phyloP scores from a whole-genome alignment of 2,797 vertebrate species.

The Rhabdomys pumilio region DNA sequence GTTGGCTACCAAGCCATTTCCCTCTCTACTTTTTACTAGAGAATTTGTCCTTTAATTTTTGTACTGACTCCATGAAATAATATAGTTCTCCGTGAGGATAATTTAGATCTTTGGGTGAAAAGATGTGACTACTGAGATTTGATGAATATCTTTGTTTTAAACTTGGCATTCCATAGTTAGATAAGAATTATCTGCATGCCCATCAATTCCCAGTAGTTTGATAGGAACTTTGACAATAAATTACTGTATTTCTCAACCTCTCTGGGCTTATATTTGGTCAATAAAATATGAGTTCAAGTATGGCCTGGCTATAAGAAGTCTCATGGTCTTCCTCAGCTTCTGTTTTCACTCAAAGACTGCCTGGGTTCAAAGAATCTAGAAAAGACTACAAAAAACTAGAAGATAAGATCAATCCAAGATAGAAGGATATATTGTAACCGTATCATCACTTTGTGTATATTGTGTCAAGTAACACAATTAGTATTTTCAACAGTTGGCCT shows the following conservation, averaged over 20 bases:
- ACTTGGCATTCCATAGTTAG: not conserved
- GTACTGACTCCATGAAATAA: not conserved
- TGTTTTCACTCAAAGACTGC: slow-evolving; percentile 31
- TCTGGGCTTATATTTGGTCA: not conserved
- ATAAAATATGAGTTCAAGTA: not conserved
- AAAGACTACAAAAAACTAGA: not conserved
- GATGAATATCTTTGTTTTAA: not conserved
- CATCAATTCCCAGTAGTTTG: not conserved
- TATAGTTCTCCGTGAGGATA: not conserved
- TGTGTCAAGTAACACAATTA: not conserved
- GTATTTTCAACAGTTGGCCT: slow-evolving; percentile 30
- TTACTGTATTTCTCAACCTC: slow-evolving; percentile 22
- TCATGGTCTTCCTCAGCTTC: not conserved
- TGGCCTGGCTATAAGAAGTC: not conserved
- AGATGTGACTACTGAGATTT: not conserved
- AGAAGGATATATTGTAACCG: not conserved
- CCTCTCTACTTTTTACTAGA: not conserved
- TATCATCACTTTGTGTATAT: not conserved
- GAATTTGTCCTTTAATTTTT: slow-evolving; percentile 27
- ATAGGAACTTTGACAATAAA: not conserved
- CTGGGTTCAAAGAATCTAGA: not conserved
- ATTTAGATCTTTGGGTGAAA: not conserved
- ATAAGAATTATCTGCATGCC: not conserved
- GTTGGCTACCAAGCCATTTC: not conserved
- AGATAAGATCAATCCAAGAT: not conserved